Percentiles rank a stretch among this genome's conserved stretches.
Evolutionary conservation across 2,888 invertebrate species (phyloP).

Genomic region (Mayetiola destructor): DNA sequence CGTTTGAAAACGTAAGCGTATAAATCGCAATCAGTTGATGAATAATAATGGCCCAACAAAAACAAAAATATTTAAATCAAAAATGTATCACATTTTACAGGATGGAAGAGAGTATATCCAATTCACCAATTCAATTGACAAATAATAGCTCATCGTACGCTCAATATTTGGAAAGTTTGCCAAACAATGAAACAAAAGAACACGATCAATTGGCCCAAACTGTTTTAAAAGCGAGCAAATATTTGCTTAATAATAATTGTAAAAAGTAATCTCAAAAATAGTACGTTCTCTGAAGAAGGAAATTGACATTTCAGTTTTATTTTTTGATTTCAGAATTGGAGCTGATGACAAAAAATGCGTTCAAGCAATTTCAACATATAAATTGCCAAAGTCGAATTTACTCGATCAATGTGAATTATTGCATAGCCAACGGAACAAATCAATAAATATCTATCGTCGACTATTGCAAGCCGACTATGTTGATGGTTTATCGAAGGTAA

Average conservation of each 20-base stretch:
- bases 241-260: slow-evolving; percentile 27
- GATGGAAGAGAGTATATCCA: slow-evolving; percentile 26
- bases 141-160: slow-evolving; percentile 30
- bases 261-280: slow-evolving; percentile 16
- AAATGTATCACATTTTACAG: no score
- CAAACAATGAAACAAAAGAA: slow-evolving; percentile 24
- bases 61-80: no score
- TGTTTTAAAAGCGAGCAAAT: slow-evolving; percentile 29
- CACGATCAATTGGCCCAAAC: slow-evolving; percentile 28
- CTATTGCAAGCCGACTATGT: slow-evolving; percentile 27
- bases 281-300: neutral
- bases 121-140: slow-evolving; percentile 25
- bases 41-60: neutral
- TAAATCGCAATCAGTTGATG: neutral
- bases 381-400: slow-evolving; percentile 33
- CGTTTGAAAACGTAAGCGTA: neutral
- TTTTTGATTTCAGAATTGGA: slow-evolving; percentile 31
- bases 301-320: neutral
- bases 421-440: slow-evolving; percentile 18
- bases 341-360: slow-evolving; percentile 46
- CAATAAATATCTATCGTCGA: slow-evolving; percentile 26
- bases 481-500: slow-evolving; percentile 29
- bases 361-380: slow-evolving; percentile 39
- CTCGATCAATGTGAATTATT: neutral
- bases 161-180: slow-evolving; percentile 29